Base-by-base conservation (phyloP, 1,140 invertebrate genomes). In the Lepidurus apus region DNA sequence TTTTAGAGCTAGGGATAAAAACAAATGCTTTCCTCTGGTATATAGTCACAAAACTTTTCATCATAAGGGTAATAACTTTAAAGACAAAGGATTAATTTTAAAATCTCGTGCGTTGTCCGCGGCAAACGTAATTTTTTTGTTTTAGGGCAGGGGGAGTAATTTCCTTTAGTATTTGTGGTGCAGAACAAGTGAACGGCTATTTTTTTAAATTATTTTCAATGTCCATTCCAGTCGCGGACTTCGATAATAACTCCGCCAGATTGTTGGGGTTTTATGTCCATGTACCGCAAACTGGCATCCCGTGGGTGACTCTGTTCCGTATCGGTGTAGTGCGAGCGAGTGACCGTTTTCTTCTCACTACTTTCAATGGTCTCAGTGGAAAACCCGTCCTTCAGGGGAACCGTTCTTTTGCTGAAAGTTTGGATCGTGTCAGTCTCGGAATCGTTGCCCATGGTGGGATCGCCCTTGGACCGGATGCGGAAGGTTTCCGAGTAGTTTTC, bases 401-500 rank as follows among this genome's bases (percentile, higher is more conserved):
- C 85, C 1, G 89, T 88, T 84, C 90, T 91, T 83, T 90, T 90
- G 76, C 88, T 89, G 78, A 89, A 88, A 76, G 87, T 91, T 81
- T 91, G 89, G 5, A 90, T 89, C 0, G 90, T 91, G 81, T 91
- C 90, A 9, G 90, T 83, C 11, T 76, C 91, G 5, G 91, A 43
- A 43, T 75, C 87, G 75, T 87, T 88, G 0, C 90, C 90, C 80
- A 89, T 84, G 21, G 86, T 83, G 0, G 90, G 89, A 82, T 91
- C 89, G 78, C 90, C 89, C 77, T 88, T 86, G 10, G 90, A 90
- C 1, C 88, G 89, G 80, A 90, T 90, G 78, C 89, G 86, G 80
- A 90, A 90, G 0, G 90, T 91, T 83, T 91, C 90, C 1, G 89
- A 89, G 82, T 89, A 92, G 83, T 92, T 90, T 77, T 91, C 90